Percentiles rank a stretch among this genome's conserved stretches.
Evolutionary conservation across 2,888 invertebrate species (phyloP).

Genomic region (Hydrotaea cyrtoneurina): DNA sequence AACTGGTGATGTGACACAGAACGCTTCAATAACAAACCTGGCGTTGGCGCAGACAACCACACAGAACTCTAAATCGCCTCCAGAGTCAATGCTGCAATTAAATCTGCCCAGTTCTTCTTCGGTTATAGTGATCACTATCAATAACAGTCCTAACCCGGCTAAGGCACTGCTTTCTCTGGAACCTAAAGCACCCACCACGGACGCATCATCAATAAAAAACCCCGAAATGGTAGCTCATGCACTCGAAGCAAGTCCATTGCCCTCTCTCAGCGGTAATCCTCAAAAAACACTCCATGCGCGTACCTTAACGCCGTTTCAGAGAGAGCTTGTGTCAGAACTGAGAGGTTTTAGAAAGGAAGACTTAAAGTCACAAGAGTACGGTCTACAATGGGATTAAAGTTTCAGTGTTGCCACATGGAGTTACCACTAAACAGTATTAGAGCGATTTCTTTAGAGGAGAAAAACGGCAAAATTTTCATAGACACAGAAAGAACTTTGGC

Average conservation of each 20-base stretch:
- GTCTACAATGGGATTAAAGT: neutral
- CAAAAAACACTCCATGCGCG: too few relatives aligned
- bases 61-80: neutral
- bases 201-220: neutral
- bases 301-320: neutral
- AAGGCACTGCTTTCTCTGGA: too few relatives aligned
- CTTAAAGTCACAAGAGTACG: neutral
- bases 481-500: too few relatives aligned
- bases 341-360: neutral
- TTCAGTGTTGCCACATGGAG: neutral
- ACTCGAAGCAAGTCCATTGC: too few relatives aligned
- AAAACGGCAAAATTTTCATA: too few relatives aligned
- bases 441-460: too few relatives aligned
- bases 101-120: neutral
- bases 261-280: neutral
- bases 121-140: neutral
- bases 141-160: neutral
- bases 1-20: too few relatives aligned
- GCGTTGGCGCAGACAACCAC: too few relatives aligned
- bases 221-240: neutral
- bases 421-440: neutral
- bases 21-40: too few relatives aligned
- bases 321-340: neutral
- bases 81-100: neutral
- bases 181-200: neutral